Base-by-base conservation (phyloP, 2,888 invertebrate species). In the Oscheius sp. region DNA sequence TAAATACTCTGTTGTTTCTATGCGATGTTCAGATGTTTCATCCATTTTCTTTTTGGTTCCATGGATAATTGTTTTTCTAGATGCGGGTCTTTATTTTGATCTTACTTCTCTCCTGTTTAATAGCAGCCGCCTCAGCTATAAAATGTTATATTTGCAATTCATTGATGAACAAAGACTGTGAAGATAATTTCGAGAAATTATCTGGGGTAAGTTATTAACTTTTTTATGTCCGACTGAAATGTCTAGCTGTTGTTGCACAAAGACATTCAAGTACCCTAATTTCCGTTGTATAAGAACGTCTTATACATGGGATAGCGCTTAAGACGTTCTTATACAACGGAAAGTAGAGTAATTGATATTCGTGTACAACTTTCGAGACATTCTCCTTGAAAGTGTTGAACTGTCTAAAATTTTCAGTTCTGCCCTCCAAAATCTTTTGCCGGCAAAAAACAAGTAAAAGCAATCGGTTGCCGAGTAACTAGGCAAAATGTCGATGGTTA, bases 121-220 rank as follows among this genome's bases (percentile, higher is more conserved):
- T 51, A 26, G 30, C 28, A 22, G 20, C 51, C 12, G 51, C 28
- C 28, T 26, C 28, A 12, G 22, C n/a, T n/a, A 51, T 32, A 12
- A 51, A 70, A 45, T 75, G 75, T 45, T 75, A 75, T 62, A 63
- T 72, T 50, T 75, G 75, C 51, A 75, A 75, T 67, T 71, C 73
- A 41, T 50, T 75, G 38, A 49, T 54, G 28, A 68, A 75, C 8
- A 59, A 68, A 14, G 70, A 73, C 9, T 75, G 75, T 20, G 67
- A 57, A 30, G 44, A 63, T 14, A 65, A 75, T 22, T 75, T 63
- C 28, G 44, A 68, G 26, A 41, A 56, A 8, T 66, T 65, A 22
- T 26, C 20, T 17, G 9, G 24, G 41, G 41, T 41, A 3, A 8
- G 36, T 36, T 9, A 9, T 14, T 14, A 9, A 8, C 36, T 36